A percentile compares a stretch with the other conserved stretches of the same genome.
phyloP scores from a whole-genome alignment of 2,888 invertebrate genomes.

The Epinotia brunnichana region DNA sequence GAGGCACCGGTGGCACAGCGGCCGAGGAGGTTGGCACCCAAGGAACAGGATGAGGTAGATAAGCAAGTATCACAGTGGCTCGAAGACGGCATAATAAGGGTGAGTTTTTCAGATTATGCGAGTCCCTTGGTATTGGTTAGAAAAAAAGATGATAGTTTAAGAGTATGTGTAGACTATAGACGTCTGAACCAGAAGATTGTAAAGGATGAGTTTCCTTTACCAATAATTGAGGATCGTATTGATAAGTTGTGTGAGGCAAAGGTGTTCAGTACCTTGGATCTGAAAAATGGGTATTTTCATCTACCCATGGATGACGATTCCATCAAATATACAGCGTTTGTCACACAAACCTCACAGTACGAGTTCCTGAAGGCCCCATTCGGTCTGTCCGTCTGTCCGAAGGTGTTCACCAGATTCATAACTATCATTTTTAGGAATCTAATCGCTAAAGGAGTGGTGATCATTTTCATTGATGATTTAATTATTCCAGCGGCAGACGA shows the following conservation, averaged over 20 bases:
- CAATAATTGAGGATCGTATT: background rate
- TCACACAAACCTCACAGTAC: no score
- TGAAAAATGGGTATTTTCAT: constrained; percentile 6
- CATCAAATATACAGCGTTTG: background rate
- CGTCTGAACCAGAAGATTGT: background rate
- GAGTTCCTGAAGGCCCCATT: no score
- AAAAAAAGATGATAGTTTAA: background rate
- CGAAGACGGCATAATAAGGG: no score
- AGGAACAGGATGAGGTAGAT: no score
- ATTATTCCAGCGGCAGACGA: background rate
- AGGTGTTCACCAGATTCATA: background rate
- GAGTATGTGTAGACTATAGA: background rate
- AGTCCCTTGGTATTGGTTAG: no score
- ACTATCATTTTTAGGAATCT: background rate
- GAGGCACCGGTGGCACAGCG: no score
- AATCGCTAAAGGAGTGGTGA: background rate
- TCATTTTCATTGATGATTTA: background rate
- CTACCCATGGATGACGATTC: background rate
- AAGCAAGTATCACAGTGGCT: no score
- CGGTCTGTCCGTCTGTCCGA: background rate
- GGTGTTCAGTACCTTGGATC: background rate
- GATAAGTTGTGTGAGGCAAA: background rate
- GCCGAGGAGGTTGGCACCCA: no score
- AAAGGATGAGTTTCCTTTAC: background rate
- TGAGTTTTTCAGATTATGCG: no score